Evolutionary conservation across 2,113 vertebrate genomes (phyloP).

Genomic region (Atrichornis clamosus): DNA sequence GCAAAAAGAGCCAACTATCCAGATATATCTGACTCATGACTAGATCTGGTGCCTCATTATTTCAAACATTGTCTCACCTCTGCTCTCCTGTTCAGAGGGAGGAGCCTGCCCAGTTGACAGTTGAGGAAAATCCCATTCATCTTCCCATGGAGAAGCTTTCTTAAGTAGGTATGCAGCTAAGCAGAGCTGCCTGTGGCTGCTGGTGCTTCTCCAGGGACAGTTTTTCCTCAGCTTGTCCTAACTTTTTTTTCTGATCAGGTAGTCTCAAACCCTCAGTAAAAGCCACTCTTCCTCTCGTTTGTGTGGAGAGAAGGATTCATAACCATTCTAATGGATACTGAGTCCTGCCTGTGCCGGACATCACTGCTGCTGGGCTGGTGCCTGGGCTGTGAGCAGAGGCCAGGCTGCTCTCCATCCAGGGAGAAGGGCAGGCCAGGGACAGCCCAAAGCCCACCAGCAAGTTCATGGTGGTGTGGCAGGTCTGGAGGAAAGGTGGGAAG

Average conservation of each 20-base stretch:
- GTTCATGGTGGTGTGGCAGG: not conserved
- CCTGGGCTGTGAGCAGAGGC: not conserved
- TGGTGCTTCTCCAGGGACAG: not conserved
- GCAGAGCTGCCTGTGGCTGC: not conserved
- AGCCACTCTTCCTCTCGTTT: not conserved
- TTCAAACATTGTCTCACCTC: not conserved
- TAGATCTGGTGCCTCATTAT: not conserved
- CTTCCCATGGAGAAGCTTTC: not conserved
- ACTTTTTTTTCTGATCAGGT: not conserved
- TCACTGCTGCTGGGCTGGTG: not conserved
- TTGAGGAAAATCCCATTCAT: not conserved
- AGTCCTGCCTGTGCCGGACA: fast-evolving
- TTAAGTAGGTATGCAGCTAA: not conserved
- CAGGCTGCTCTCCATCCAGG: too few relatives aligned
- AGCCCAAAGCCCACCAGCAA: not conserved
- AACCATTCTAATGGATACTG: fast-evolving
- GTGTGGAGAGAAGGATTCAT: not conserved
- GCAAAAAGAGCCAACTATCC: not conserved
- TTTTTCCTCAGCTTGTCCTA: not conserved
- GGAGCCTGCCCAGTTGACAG: not conserved
- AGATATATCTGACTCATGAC: not conserved
- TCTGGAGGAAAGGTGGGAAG: not conserved
- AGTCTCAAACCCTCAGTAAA: not conserved
- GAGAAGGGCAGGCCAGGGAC: not conserved
- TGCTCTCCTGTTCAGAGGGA: not conserved